Percentiles rank a stretch among this genome's conserved stretches.
These are phyloP conservation scores for Eumacrocentrus americanus DNA, from an alignment of 2,888 invertebrate genomes.

Conservation along the genomic window DNA sequence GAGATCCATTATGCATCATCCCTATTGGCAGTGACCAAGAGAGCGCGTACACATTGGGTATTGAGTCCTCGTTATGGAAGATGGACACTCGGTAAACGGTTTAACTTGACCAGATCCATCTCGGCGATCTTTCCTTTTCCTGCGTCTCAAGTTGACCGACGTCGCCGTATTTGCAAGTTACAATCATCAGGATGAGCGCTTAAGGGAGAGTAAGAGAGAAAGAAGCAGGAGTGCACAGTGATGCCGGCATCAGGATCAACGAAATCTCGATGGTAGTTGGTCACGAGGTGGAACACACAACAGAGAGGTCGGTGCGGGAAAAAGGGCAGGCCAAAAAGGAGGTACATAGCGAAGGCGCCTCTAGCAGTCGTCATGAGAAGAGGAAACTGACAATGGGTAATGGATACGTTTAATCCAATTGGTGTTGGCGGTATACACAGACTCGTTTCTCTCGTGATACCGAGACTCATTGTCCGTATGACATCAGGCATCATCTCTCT, in stretches of 20 bases:
- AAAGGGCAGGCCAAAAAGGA: conserved; percentile 26
- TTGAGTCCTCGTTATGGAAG: conserved; percentile 17
- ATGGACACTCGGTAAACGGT: conserved; percentile 24
- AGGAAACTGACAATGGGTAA: conserved; percentile 52
- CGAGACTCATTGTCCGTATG: conserved; percentile 24
- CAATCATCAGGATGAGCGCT: neutral
- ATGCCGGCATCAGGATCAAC: conserved; percentile 30
- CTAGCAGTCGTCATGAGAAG: conserved; percentile 22
- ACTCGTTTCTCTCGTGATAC: conserved; percentile 24
- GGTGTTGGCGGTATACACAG: conserved; percentile 35
- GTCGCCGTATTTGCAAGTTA: conserved; percentile 16
- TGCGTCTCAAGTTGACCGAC: neutral
- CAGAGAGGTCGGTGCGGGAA: conserved; percentile 2
- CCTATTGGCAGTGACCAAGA: conserved; percentile 13
- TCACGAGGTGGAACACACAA: conserved; percentile 18
- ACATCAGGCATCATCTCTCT: neutral
- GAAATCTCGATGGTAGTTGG: conserved; percentile 26
- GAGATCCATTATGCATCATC: conserved; percentile 1
- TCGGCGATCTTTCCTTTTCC: neutral
- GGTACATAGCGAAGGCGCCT: conserved; percentile 25
- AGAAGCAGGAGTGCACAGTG: no score
- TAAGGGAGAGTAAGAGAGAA: neutral
- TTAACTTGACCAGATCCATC: conserved; percentile 21
- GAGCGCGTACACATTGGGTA: conserved; percentile 12
- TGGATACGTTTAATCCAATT: conserved; percentile 62